phyloP scores from a whole-genome alignment of 2,888 invertebrate genomes.

The Tachina fera region DNA sequence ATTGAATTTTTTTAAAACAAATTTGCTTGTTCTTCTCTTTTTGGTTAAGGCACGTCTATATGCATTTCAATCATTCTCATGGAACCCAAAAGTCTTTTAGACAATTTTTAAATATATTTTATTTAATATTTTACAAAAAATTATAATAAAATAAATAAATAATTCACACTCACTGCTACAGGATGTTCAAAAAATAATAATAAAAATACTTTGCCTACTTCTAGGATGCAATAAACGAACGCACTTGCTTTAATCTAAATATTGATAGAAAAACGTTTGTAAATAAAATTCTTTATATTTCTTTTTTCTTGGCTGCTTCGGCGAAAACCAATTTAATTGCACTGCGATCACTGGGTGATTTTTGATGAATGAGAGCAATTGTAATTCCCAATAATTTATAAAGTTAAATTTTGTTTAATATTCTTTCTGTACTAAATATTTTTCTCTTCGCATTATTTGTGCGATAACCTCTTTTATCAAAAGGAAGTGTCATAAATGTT shows the following conservation, averaged over 20 bases:
- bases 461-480: constrained; percentile 68
- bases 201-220: constrained; percentile 10
- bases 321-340: constrained; percentile 1
- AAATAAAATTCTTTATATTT: neutral
- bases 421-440: constrained; percentile 4
- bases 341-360: constrained; percentile 6
- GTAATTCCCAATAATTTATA: constrained; percentile 27
- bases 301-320: neutral
- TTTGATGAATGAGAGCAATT: constrained; percentile 47
- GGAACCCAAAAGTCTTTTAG: too few species aligned
- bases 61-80: too few species aligned
- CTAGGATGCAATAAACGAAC: neutral
- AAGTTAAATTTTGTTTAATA: constrained; percentile 1
- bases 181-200: neutral
- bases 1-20: too few species aligned
- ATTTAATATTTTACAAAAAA: neutral
- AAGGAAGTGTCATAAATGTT: constrained; percentile 50
- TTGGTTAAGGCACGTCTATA: too few species aligned
- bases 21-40: too few species aligned
- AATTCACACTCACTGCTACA: neutral
- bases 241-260: too few species aligned
- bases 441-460: constrained; percentile 34
- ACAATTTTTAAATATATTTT: too few species aligned
- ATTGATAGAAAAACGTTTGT: neutral
- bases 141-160: neutral